Percentiles rank a stretch among this genome's conserved stretches.
Conservation (phyloP, 2,888 invertebrate genomes). For the Mesorhabditis spiculigera region DNA sequence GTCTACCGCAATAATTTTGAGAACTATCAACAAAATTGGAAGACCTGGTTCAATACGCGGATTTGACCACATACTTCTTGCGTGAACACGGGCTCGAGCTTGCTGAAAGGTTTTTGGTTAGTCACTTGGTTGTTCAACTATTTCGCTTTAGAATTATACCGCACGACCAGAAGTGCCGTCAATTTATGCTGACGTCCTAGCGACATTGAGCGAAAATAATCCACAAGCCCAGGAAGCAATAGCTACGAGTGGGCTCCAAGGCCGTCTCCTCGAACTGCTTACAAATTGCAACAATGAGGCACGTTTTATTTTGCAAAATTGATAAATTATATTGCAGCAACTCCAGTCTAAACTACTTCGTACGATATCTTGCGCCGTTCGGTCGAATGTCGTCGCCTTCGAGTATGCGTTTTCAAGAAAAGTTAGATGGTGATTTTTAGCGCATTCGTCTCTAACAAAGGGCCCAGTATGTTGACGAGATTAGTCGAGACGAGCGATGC, state of each 20-base stretch:
- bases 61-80: not conserved
- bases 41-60: not conserved
- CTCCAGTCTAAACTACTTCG: not conserved
- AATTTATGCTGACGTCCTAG: too few relatives aligned
- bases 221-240: slow-evolving; percentile 2
- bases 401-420: not conserved
- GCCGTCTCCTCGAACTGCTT: not conserved
- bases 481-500: not conserved
- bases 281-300: not conserved
- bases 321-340: not conserved
- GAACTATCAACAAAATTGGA: not conserved
- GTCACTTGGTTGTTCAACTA: not conserved
- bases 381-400: not conserved
- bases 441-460: not conserved
- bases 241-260: not conserved
- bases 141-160: not conserved
- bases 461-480: not conserved
- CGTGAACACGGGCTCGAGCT: slow-evolving; percentile 3
- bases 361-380: not conserved
- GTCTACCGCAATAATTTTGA: not conserved
- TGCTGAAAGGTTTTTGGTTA: slow-evolving; percentile 3
- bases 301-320: not conserved
- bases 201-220: not conserved
- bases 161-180: not conserved
- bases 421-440: not conserved